Evolutionary conservation across 2,113 vertebrate species (phyloP).

Genomic region (Mixornis gularis): DNA sequence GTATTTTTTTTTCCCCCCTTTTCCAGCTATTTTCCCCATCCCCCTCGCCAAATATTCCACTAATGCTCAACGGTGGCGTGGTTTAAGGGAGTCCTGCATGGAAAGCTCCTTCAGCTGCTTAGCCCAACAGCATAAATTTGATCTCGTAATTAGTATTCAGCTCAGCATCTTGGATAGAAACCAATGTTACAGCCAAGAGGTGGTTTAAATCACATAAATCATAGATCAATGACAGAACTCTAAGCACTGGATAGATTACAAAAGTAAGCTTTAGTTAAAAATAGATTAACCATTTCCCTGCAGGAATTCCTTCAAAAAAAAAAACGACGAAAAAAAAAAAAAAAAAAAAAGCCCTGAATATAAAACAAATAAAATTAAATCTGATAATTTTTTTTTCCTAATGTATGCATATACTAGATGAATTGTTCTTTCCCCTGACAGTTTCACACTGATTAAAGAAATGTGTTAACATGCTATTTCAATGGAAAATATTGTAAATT

Average conservation of each 20-base stretch:
- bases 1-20: neutral
- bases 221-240: conserved; percentile 87
- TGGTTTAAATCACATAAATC: conserved; percentile 85
- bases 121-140: conserved; percentile 82
- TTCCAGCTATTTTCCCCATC: neutral
- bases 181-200: conserved; percentile 81
- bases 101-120: conserved; percentile 76
- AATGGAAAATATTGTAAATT: conserved; percentile 60
- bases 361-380: conserved; percentile 71
- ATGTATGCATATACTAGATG: conserved; percentile 50
- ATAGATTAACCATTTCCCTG: conserved; percentile 81
- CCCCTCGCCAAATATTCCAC: neutral
- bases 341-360: conserved; percentile 34
- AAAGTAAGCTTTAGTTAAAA: conserved; percentile 87
- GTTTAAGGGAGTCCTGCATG: conserved; percentile 64
- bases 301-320: conserved; percentile 65
- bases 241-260: conserved; percentile 82
- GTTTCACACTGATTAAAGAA: conserved; percentile 52
- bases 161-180: conserved; percentile 83
- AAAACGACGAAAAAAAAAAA: too few relatives aligned
- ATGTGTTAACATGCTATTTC: conserved; percentile 55
- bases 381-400: conserved; percentile 55
- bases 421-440: conserved; percentile 60
- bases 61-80: conserved; percentile 43
- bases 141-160: conserved; percentile 87